These are phyloP conservation scores for Idaea aversata DNA, from an alignment of 2,888 invertebrate species.

Conservation along the genomic window DNA sequence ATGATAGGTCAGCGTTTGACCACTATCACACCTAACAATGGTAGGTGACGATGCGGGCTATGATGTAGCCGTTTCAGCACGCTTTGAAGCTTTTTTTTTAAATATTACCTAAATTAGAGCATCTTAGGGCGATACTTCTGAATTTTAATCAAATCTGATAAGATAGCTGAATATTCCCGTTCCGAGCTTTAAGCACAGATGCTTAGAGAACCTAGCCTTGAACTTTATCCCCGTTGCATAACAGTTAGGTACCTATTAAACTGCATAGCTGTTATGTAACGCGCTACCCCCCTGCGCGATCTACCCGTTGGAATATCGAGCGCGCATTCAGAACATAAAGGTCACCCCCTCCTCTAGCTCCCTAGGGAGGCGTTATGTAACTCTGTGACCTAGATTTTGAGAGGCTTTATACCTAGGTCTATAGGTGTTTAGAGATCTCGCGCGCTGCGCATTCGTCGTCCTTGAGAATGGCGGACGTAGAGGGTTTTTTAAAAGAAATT, in stretches of 20 bases:
- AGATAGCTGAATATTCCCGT: not conserved
- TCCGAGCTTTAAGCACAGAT: not conserved
- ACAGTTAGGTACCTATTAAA: not conserved
- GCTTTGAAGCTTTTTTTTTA: no score
- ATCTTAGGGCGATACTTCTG: no score
- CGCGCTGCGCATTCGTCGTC: not conserved
- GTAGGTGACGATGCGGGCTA: no score
- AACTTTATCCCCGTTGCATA: not conserved
- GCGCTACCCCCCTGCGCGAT: not conserved
- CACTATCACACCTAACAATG: no score
- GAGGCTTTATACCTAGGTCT: not conserved
- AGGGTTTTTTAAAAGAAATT: no score
- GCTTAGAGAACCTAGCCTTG: not conserved
- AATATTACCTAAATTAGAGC: no score
- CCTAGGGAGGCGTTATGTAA: not conserved
- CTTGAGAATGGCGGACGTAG: not conserved
- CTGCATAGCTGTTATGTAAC: not conserved
- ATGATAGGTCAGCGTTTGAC: no score
- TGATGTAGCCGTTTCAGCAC: no score
- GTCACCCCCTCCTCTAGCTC: not conserved
- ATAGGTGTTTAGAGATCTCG: not conserved
- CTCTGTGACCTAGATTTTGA: constrained; percentile 1
- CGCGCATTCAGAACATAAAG: not conserved
- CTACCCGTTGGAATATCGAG: not conserved
- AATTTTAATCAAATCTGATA: not conserved